Percentiles rank a stretch among this genome's conserved stretches.
Conservation (phyloP, 2,888 invertebrate species). For the Tethea ocularis region DNA sequence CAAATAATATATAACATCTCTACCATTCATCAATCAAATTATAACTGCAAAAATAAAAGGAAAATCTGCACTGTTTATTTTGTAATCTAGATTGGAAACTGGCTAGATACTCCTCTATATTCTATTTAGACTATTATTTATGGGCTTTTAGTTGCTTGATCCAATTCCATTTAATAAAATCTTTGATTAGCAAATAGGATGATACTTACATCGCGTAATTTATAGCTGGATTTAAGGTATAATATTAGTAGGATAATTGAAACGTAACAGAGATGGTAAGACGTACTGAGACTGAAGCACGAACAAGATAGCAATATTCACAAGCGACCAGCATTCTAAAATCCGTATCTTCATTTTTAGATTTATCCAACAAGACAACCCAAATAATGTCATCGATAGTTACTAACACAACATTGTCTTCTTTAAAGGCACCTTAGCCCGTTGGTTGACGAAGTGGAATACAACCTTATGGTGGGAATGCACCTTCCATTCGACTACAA, state of each 20-base stretch:
- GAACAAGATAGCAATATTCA: too few relatives aligned
- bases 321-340: too few relatives aligned
- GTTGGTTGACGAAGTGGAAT: conserved; percentile 62
- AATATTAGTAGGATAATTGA: background rate
- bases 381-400: too few relatives aligned
- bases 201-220: too few relatives aligned
- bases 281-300: too few relatives aligned
- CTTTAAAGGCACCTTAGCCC: conserved; percentile 60
- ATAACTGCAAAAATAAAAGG: background rate
- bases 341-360: too few relatives aligned
- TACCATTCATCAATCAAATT: background rate
- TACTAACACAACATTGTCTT: background rate
- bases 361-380: background rate
- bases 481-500: conserved; percentile 53
- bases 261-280: too few relatives aligned
- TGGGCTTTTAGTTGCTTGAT: background rate
- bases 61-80: background rate
- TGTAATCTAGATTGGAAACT: background rate
- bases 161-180: too few relatives aligned
- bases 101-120: background rate
- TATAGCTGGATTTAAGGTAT: too few relatives aligned
- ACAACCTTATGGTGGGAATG: conserved; percentile 56
- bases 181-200: too few relatives aligned
- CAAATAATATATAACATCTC: background rate
- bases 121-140: background rate